Percentiles rank a stretch among this genome's conserved stretches.
Conservation (phyloP, 2,113 vertebrate genomes). For the Mastomys coucha region DNA sequence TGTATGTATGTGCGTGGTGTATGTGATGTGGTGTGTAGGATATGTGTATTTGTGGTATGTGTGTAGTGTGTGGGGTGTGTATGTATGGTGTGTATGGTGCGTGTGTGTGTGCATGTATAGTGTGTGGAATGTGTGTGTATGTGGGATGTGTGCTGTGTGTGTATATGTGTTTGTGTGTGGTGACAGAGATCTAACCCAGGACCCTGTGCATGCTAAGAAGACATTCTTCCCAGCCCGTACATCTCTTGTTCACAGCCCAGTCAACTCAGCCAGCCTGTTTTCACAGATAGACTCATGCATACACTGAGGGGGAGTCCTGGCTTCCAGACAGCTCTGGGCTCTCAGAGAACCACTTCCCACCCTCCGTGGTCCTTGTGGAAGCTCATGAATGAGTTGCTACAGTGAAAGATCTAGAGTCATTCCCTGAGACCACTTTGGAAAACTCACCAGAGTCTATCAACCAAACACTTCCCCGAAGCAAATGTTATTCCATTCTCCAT, state of each 20-base stretch:
- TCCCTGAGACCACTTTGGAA: not conserved
- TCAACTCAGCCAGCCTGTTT: not conserved
- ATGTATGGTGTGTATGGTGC: no score
- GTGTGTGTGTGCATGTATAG: not conserved
- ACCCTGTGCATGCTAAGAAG: not conserved
- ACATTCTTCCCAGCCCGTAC: not conserved
- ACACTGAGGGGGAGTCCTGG: not conserved
- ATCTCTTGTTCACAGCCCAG: not conserved
- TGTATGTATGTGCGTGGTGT: not conserved
- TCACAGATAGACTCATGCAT: not conserved
- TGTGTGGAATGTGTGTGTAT: not conserved
- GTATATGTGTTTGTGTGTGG: no score
- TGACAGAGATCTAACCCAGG: not conserved
- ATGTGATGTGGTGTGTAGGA: no score
- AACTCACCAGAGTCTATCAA: not conserved
- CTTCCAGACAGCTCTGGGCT: not conserved
- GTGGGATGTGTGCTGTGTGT: not conserved
- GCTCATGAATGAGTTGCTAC: not conserved
- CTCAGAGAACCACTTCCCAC: rapidly evolving
- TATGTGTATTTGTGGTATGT: no score
- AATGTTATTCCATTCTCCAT: not conserved
- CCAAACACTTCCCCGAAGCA: not conserved
- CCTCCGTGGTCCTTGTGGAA: not conserved
- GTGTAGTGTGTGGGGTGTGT: not conserved
- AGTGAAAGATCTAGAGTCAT: not conserved